Percentiles rank a stretch among this genome's conserved stretches.
Evolutionary conservation across 2,888 invertebrate species (phyloP).

Genomic region (Ophonus ardosiacus): DNA sequence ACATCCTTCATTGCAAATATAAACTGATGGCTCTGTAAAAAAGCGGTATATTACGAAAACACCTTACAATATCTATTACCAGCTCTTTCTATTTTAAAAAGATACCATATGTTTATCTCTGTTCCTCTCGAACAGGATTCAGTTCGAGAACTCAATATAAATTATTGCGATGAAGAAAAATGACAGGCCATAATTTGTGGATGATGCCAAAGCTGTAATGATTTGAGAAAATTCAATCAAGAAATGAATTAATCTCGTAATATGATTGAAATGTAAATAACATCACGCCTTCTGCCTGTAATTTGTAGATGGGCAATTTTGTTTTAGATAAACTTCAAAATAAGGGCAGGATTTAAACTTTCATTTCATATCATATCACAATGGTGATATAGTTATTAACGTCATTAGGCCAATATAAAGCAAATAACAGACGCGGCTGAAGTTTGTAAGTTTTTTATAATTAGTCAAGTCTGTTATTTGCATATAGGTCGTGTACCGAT

Average conservation of each 20-base stretch:
- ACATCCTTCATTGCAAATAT: slow-evolving; percentile 27
- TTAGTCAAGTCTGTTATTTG: too few relatives aligned
- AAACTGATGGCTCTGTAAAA: slow-evolving; percentile 11
- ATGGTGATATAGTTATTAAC: too few relatives aligned
- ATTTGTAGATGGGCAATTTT: too few relatives aligned
- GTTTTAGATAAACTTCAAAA: too few relatives aligned
- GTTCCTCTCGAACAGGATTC: slow-evolving; percentile 19
- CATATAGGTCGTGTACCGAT: too few relatives aligned
- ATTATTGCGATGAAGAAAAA: slow-evolving; percentile 40
- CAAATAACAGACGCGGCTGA: too few relatives aligned
- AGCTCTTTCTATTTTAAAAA: neutral
- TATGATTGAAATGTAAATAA: slow-evolving; percentile 24
- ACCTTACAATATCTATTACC: neutral
- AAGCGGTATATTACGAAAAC: neutral
- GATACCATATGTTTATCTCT: neutral
- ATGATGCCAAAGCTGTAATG: slow-evolving; percentile 35
- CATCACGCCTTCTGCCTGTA: neutral
- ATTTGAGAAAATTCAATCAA: slow-evolving; percentile 48
- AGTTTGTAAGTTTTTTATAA: too few relatives aligned
- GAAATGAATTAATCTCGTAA: slow-evolving; percentile 36
- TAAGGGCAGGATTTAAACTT: too few relatives aligned
- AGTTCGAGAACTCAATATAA: slow-evolving; percentile 43
- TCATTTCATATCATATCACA: too few relatives aligned
- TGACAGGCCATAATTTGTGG: slow-evolving; percentile 45
- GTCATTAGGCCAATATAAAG: too few relatives aligned